Base-by-base conservation (phyloP, 1,140 invertebrate species). In the Trichonephila clavipes region DNA sequence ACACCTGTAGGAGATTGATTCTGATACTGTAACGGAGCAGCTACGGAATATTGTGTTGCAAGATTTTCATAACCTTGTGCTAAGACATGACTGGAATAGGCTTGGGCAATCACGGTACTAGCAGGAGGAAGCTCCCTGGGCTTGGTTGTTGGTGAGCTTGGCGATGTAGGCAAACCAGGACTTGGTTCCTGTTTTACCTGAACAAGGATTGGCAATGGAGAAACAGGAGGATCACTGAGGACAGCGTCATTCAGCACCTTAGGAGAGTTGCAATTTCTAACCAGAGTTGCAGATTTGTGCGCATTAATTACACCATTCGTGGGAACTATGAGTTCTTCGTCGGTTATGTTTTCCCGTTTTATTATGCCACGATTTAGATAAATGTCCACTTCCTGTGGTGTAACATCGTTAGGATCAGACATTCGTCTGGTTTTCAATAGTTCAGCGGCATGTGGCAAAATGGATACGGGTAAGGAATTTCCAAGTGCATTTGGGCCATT, bases 81-180 rank as follows among this genome's bases (percentile, higher is more conserved):
- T 44, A 92, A 66, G 72, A 85, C 77, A 28, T 83, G 90, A 85
- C 81, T 92, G 90, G 90, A 85, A 59, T 85, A 85, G 83, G 83
- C 83, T 85, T 85, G 83, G 83, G 83, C 83, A 92, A 92, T 92
- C 8, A 92, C 90, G 51, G 90, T 64, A 51, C 90, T 92, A 66
- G 90, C 90, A 10, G 90, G 90, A 24, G 77, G 83, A 21, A 90
- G 77, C 34, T 90, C 89, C 19, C 89, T 61, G 21, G 24, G 28
- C 44, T 77, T 90, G 19, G 58, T 34, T 44, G 51, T 16, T 34
- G 89, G 89, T 14, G 89, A 69, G 21, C 89, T 82, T 90, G 89
- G 89, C 14, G 83, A 85, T 59, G 83, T 59, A n/a, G 83, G 58
- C 58, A 66, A 19, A 62, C 59, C 89, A 34, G 89, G 77, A 83